phyloP scores from a whole-genome alignment of 2,888 invertebrate genomes.

The Hydropsyche betteni region DNA sequence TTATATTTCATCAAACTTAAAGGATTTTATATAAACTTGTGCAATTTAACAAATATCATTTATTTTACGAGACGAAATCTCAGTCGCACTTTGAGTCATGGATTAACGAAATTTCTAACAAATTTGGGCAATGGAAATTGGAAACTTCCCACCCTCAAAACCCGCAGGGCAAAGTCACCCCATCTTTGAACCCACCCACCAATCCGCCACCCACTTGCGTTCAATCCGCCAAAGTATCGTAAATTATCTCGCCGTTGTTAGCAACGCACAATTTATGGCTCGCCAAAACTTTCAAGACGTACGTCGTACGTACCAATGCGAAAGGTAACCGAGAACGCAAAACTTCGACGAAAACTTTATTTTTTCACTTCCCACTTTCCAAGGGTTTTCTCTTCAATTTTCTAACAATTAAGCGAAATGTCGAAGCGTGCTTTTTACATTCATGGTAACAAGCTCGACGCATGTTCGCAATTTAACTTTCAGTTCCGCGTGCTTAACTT shows the following conservation, averaged over 20 bases:
- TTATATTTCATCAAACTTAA: no score
- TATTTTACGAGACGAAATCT: neutral
- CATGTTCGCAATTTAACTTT: conserved; percentile 1
- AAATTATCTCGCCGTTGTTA: conserved; percentile 39
- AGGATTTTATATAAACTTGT: no score
- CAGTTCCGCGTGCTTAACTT: neutral
- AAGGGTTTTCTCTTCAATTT: neutral
- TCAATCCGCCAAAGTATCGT: conserved; percentile 40
- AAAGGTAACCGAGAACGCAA: conserved; percentile 28
- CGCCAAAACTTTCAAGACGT: conserved; percentile 31
- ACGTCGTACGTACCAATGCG: conserved; percentile 4
- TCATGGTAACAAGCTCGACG: neutral
- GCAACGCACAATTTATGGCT: conserved; percentile 41
- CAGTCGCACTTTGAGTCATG: neutral
- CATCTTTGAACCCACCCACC: neutral
- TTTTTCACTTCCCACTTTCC: conserved; percentile 1
- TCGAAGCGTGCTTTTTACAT: neutral
- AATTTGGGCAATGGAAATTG: conserved; percentile 16
- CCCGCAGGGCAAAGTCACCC: neutral
- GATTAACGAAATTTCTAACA: conserved; percentile 3
- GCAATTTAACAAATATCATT: no score
- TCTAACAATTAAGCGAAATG: neutral
- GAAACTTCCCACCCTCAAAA: neutral
- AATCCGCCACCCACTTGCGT: no score
- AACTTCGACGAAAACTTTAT: conserved; percentile 28